Percentiles rank a stretch among this genome's conserved stretches.
Conservation (phyloP, 2,113 vertebrate genomes). For the Carettochelys insculpta region DNA sequence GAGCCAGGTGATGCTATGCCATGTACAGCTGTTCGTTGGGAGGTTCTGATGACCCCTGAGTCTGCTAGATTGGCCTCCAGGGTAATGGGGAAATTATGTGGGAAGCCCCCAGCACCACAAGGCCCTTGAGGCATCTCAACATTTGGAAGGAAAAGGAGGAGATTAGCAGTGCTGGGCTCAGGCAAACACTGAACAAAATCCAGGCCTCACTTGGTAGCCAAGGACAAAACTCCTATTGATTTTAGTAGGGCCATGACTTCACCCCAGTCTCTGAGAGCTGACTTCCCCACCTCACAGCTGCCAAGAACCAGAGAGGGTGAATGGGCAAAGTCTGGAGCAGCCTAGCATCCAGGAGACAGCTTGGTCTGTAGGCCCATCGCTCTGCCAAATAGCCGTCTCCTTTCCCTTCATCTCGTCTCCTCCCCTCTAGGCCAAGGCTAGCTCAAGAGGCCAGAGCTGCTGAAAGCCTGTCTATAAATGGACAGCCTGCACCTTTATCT, state of each 20-base stretch:
- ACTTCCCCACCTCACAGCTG: not conserved
- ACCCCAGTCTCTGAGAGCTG: not conserved
- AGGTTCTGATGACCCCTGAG: not conserved
- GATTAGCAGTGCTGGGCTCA: not conserved
- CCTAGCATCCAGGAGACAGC: not conserved
- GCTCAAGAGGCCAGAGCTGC: not conserved
- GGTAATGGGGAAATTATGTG: not conserved
- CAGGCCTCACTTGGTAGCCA: not conserved
- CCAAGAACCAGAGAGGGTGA: not conserved
- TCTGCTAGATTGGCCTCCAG: not conserved
- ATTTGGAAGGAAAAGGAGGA: not conserved
- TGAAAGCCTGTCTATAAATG: not conserved
- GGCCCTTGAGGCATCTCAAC: not conserved
- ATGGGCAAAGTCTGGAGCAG: not conserved
- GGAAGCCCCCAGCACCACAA: not conserved
- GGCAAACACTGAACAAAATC: not conserved
- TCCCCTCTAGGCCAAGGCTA: not conserved
- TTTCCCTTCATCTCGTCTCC: not conserved
- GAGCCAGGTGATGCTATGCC: not conserved
- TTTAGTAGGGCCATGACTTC: not conserved
- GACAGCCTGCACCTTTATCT: not conserved
- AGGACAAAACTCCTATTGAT: not conserved
- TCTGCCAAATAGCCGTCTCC: not conserved
- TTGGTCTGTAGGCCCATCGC: not conserved
- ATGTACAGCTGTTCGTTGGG: fast-evolving